A percentile compares a stretch with the other conserved stretches of the same genome.
Evolutionary conservation across 2,113 vertebrate genomes (phyloP).

Genomic region (Ceyx melanurus): DNA sequence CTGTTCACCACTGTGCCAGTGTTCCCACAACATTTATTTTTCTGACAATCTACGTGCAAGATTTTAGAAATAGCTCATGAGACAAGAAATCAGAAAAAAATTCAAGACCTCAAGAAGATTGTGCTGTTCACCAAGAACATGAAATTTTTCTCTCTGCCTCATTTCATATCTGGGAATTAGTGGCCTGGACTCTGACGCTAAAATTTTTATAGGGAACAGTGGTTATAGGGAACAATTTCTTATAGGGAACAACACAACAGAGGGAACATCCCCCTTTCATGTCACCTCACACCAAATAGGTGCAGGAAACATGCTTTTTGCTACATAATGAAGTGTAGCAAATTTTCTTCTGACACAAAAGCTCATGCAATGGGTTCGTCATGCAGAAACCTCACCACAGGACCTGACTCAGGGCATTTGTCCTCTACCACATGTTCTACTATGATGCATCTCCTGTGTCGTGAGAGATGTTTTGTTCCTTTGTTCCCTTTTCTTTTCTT

Average conservation of each 20-base stretch:
- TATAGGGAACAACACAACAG: neutral
- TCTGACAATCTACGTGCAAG: neutral
- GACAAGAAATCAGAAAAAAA: neutral
- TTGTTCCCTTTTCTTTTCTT: neutral
- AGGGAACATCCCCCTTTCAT: neutral
- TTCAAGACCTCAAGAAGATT: neutral
- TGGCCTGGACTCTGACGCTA: neutral
- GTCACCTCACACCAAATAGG: neutral
- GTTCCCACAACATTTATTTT: neutral
- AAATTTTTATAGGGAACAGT: no score
- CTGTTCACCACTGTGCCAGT: neutral
- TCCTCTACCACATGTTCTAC: neutral
- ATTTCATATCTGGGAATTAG: neutral
- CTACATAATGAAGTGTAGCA: neutral
- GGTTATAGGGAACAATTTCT: no score
- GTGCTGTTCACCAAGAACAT: rapidly evolving
- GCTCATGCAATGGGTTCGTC: neutral
- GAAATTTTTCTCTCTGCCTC: neutral
- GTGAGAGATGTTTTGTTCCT: neutral
- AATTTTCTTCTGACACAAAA: neutral
- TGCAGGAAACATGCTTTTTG: neutral
- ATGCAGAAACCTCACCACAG: neutral
- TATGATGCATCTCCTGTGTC: neutral
- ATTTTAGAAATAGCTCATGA: neutral
- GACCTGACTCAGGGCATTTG: neutral